phyloP scores from a whole-genome alignment of 2,888 invertebrate species.

The Anarsia innoxiella region DNA sequence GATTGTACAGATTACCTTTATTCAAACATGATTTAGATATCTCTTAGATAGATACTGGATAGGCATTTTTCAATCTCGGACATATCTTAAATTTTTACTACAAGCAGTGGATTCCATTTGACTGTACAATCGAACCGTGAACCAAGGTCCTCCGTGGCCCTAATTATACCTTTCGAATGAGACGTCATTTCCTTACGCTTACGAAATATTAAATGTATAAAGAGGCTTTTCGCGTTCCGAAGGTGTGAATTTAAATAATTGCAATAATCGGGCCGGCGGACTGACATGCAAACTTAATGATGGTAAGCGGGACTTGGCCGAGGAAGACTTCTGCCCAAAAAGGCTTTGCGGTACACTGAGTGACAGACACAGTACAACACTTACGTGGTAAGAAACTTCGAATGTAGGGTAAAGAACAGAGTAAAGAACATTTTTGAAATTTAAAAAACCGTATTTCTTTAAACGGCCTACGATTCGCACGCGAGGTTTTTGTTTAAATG shows the following conservation, averaged over 20 bases:
- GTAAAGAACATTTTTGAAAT: no score
- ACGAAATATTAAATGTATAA: constrained; percentile 71
- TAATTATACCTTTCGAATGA: constrained; percentile 74
- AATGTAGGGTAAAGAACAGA: no score
- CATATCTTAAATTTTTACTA: no score
- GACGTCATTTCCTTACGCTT: constrained; percentile 71
- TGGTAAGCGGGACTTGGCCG: constrained; percentile 38
- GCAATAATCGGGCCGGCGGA: constrained; percentile 64
- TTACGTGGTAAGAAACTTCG: constrained; percentile 4
- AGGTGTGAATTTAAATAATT: constrained; percentile 76
- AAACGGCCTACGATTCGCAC: no score
- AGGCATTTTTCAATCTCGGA: no score
- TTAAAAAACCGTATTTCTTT: no score
- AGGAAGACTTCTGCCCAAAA: constrained; percentile 52
- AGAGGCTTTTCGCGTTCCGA: constrained; percentile 66
- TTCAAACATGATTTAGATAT: no score
- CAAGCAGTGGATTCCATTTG: no score
- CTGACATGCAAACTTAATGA: constrained; percentile 70
- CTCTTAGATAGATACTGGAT: no score
- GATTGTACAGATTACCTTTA: no score
- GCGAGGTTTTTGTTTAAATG: no score
- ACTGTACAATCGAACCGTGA: no score
- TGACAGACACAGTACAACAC: constrained; percentile 9
- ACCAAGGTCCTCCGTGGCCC: constrained; percentile 37
- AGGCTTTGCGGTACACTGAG: constrained; percentile 15